phyloP scores from a whole-genome alignment of 2,113 vertebrate species.

The Plecturocebus donacophilus region DNA sequence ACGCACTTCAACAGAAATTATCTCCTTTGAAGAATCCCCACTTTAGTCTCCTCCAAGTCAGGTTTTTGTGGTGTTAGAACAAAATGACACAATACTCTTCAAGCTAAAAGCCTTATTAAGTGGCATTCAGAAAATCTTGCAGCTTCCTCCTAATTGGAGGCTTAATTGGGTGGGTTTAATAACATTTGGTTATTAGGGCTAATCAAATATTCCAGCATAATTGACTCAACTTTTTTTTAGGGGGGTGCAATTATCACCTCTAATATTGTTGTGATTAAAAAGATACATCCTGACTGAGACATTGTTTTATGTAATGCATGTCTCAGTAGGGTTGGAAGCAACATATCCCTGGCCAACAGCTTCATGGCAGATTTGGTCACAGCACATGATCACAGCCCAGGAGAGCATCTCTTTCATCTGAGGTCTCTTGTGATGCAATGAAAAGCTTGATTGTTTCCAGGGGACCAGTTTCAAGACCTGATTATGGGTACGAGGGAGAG shows the following conservation, averaged over 20 bases:
- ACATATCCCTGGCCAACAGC: neutral
- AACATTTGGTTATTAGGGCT: conserved; percentile 70
- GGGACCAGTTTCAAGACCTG: neutral
- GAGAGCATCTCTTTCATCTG: neutral
- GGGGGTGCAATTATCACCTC: conserved; percentile 11
- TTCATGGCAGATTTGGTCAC: neutral
- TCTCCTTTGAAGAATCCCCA: conserved; percentile 65
- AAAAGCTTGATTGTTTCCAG: conserved; percentile 12
- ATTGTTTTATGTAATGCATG: neutral
- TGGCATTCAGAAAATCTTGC: conserved; percentile 60
- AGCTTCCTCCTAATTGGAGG: conserved; percentile 69
- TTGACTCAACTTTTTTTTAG: neutral
- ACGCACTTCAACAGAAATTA: conserved; percentile 58
- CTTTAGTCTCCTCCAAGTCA: conserved; percentile 69
- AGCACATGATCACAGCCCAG: neutral
- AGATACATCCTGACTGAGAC: conserved; percentile 17
- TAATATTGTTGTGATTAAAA: conserved; percentile 55
- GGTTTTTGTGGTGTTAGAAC: conserved; percentile 36
- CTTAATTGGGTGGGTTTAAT: conserved; percentile 73
- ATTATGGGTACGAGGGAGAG: neutral
- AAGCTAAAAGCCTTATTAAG: conserved; percentile 64
- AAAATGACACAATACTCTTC: conserved; percentile 64
- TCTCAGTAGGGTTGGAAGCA: neutral
- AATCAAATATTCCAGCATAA: conserved; percentile 72
- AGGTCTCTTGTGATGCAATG: neutral